phyloP scores from a whole-genome alignment of 2,888 invertebrate genomes.

The Cephonodes hylas region DNA sequence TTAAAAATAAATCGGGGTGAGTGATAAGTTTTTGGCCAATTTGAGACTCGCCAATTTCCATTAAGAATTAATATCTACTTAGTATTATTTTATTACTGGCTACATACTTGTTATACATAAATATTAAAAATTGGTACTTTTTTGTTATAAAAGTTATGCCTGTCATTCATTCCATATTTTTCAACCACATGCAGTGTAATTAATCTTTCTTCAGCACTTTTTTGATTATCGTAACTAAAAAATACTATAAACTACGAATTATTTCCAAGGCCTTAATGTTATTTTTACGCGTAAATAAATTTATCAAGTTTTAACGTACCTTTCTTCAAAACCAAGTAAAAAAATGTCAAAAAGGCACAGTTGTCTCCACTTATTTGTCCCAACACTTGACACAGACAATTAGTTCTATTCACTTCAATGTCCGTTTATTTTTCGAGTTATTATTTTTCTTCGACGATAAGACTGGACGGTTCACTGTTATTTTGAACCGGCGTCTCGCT shows the following conservation, averaged over 20 bases:
- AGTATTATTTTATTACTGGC: too few species aligned
- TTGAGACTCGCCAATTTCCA: too few species aligned
- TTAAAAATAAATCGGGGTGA: background rate
- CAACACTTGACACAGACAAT: slow-evolving; percentile 47
- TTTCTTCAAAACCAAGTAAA: slow-evolving; percentile 23
- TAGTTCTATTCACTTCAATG: slow-evolving; percentile 48
- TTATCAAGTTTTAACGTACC: slow-evolving; percentile 18
- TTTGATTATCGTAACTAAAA: too few species aligned
- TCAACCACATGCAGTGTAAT: too few species aligned
- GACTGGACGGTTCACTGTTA: slow-evolving; percentile 60
- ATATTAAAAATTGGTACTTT: too few species aligned
- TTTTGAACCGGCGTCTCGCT: slow-evolving; percentile 68
- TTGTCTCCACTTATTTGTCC: slow-evolving; percentile 16
- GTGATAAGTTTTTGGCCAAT: background rate
- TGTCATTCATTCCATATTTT: too few species aligned
- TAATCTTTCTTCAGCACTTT: too few species aligned
- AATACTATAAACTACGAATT: too few species aligned
- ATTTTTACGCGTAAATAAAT: background rate
- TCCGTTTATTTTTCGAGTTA: slow-evolving; percentile 48
- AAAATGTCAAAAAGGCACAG: background rate
- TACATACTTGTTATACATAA: too few species aligned
- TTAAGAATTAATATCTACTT: too few species aligned
- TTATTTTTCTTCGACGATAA: slow-evolving; percentile 59
- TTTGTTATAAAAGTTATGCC: too few species aligned
- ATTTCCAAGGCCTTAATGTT: too few species aligned